phyloP scores from a whole-genome alignment of 2,797 vertebrate genomes.

The Tinamus major region DNA sequence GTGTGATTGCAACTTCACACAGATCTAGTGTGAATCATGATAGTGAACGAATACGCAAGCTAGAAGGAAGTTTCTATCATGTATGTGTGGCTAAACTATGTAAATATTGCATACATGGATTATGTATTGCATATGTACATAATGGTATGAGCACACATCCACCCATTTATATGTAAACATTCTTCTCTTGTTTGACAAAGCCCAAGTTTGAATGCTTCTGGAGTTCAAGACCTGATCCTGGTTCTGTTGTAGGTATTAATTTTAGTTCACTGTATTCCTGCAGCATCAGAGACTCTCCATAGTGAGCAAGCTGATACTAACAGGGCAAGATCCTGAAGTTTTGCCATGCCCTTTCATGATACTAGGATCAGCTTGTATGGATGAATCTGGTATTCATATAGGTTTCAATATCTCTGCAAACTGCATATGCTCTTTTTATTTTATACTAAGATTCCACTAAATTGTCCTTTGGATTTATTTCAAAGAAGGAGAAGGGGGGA shows the following conservation, averaged over 20 bases:
- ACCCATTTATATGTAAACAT: background rate
- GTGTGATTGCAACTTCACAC: background rate
- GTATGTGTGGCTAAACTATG: background rate
- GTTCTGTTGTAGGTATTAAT: background rate
- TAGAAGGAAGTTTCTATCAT: constrained; percentile 3
- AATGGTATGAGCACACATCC: background rate
- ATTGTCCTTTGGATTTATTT: constrained; percentile 84
- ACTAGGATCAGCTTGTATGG: constrained; percentile 30
- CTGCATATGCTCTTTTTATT: constrained; percentile 59
- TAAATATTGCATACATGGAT: accelerated
- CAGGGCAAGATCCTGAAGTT: constrained; percentile 3
- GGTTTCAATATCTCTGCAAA: constrained; percentile 52
- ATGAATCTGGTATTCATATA: constrained; percentile 55
- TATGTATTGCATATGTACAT: background rate
- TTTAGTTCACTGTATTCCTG: background rate
- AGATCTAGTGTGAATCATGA: background rate
- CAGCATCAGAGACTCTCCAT: background rate
- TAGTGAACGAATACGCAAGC: background rate
- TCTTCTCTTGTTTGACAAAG: background rate
- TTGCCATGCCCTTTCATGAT: constrained; percentile 26
- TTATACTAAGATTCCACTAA: constrained; percentile 73
- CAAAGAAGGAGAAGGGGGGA: constrained; percentile 67
- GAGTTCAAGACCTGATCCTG: background rate
- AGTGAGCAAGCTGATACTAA: background rate
- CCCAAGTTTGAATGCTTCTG: background rate